phyloP scores from a whole-genome alignment of 2,888 invertebrate genomes.

The Phaedon cochleariae region DNA sequence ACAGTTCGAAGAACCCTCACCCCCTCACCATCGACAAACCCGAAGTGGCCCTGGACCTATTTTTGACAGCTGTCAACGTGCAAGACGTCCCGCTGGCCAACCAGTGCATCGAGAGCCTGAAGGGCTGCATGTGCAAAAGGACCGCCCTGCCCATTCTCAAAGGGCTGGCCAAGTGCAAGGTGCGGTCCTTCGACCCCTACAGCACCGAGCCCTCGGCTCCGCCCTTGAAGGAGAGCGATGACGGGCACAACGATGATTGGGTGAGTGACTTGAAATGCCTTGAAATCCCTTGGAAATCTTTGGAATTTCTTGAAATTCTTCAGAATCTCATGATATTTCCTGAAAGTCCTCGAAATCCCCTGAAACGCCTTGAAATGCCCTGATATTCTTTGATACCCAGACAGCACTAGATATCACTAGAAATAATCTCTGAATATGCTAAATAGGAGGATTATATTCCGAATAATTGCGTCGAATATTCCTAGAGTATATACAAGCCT shows the following conservation, averaged over 20 bases:
- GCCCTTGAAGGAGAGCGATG: conserved; percentile 55
- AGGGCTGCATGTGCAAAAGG: conserved; percentile 69
- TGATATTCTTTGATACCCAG: no score
- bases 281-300: no score
- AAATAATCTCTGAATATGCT: no score
- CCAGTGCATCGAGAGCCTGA: conserved; percentile 73
- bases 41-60: conserved; percentile 71
- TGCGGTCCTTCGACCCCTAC: conserved; percentile 50
- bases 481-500: no score
- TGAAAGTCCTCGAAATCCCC: no score
- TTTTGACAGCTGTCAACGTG: conserved; percentile 79
- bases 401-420: no score
- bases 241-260: conserved; percentile 51
- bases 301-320: no score
- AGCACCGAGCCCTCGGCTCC: conserved; percentile 59
- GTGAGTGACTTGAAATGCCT: conserved; percentile 23
- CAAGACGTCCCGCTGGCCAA: conserved; percentile 75
- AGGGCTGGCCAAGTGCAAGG: conserved; percentile 61
- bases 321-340: no score
- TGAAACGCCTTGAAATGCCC: no score
- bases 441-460: no score
- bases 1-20: conserved; percentile 57
- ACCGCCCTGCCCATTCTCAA: conserved; percentile 74
- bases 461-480: no score
- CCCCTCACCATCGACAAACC: conserved; percentile 55